Percentiles rank a stretch among this genome's conserved stretches.
These are phyloP conservation scores for Shinisaurus crocodilurus DNA, from an alignment of 2,113 vertebrate genomes.

Conservation along the genomic window DNA sequence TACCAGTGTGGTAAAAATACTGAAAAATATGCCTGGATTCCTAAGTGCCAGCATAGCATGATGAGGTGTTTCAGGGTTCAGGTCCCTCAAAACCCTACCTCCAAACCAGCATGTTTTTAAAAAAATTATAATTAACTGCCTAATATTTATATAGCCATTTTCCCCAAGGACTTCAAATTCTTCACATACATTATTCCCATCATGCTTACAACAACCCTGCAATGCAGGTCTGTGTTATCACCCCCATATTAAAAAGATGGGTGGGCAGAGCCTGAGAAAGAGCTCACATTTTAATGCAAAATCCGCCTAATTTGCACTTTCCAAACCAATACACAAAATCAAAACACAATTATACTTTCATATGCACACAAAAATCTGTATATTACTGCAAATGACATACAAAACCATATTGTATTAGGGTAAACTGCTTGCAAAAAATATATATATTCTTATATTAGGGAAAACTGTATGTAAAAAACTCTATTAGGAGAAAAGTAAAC, in stretches of 20 bases:
- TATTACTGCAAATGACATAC: neutral
- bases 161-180: no score
- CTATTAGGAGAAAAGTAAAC: neutral
- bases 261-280: neutral
- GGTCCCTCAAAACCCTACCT: neutral
- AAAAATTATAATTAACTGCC: neutral
- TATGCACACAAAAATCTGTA: neutral
- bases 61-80: neutral
- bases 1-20: neutral
- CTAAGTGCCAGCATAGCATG: neutral
- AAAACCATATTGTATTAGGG: neutral
- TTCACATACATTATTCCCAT: neutral
- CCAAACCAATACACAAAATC: neutral
- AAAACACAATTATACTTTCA: neutral
- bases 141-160: neutral
- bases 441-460: neutral
- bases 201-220: neutral
- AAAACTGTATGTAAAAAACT: neutral
- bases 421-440: neutral
- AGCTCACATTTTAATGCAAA: neutral
- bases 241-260: neutral
- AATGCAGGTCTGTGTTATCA: neutral
- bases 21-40: neutral
- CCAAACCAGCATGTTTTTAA: no score
- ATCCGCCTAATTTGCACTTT: neutral